Percentiles rank a stretch among this genome's conserved stretches.
phyloP scores from a whole-genome alignment of 2,888 invertebrate genomes.

The Drosophila meridionalis region DNA sequence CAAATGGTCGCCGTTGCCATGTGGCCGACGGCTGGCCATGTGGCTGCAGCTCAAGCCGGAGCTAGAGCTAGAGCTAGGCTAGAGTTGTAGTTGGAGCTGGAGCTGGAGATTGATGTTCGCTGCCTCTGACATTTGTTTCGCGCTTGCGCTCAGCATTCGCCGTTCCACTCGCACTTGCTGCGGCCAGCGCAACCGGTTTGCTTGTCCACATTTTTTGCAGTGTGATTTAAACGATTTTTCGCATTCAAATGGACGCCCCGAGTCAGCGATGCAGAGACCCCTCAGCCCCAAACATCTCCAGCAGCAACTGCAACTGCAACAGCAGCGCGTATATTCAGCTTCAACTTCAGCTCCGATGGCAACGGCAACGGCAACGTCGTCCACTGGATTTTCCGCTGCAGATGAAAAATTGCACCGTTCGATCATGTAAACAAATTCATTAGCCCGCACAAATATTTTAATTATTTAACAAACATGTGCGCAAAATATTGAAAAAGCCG shows the following conservation, averaged over 20 bases:
- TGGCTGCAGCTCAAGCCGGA: constrained; percentile 18
- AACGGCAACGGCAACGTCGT: constrained; percentile 19
- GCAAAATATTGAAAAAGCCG: constrained; percentile 35
- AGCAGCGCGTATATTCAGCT: neutral
- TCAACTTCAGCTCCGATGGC: neutral
- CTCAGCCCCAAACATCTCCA: constrained; percentile 20
- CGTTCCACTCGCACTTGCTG: constrained; percentile 59
- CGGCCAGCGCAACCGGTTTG: constrained; percentile 58
- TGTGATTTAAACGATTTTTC: constrained; percentile 74
- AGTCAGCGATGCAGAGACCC: constrained; percentile 27
- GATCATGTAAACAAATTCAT: constrained; percentile 80
- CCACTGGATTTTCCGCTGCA: constrained; percentile 68
- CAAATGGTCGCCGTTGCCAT: constrained; percentile 55
- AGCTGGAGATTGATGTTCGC: constrained; percentile 76
- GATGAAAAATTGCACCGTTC: constrained; percentile 74
- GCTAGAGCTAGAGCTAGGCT: constrained; percentile 10
- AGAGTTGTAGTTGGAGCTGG: constrained; percentile 7
- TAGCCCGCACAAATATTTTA: constrained; percentile 76
- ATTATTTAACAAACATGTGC: constrained; percentile 63
- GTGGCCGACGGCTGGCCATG: constrained; percentile 13
- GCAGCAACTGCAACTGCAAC: neutral
- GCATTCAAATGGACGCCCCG: constrained; percentile 57
- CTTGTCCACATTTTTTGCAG: constrained; percentile 60
- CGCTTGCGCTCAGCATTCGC: constrained; percentile 60
- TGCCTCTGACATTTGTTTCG: constrained; percentile 81